Evolutionary conservation across 2,888 invertebrate species (phyloP).

Genomic region (Torymus auratus): DNA sequence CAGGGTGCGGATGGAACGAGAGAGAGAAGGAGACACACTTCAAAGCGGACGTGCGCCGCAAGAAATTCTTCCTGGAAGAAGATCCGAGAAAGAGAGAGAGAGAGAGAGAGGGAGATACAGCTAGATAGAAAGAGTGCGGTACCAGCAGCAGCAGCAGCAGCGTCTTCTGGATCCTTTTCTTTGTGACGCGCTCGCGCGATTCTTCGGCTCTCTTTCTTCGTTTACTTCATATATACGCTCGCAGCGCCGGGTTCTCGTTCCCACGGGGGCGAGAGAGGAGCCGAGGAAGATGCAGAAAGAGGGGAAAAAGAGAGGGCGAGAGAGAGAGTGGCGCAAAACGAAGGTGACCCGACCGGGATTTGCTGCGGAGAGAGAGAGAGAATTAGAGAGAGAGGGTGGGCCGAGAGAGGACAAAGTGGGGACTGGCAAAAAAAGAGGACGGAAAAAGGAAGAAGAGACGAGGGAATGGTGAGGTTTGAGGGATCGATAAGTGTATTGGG

Average conservation of each 20-base stretch:
- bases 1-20: constrained; percentile 58
- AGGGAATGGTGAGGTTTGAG: neutral
- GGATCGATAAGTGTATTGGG: constrained; percentile 24
- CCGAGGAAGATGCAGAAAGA: constrained; percentile 17
- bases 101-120: constrained; percentile 24
- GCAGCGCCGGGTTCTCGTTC: constrained; percentile 60
- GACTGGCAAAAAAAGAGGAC: constrained; percentile 19
- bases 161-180: constrained; percentile 63
- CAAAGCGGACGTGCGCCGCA: constrained; percentile 64
- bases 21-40: constrained; percentile 60
- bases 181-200: constrained; percentile 60
- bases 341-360: constrained; percentile 60
- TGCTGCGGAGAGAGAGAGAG: constrained; percentile 41
- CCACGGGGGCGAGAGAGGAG: constrained; percentile 58
- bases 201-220: constrained; percentile 49
- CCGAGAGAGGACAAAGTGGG: constrained; percentile 3
- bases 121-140: constrained; percentile 10
- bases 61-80: constrained; percentile 67
- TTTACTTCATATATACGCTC: constrained; percentile 30
- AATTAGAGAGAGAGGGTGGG: constrained; percentile 35
- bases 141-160: constrained; percentile 36
- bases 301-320: constrained; percentile 12
- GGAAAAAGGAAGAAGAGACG: constrained; percentile 37
- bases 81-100: constrained; percentile 14
- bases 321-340: constrained; percentile 58